phyloP scores from a whole-genome alignment of 1,140 invertebrate species.

The Atta colombica region DNA sequence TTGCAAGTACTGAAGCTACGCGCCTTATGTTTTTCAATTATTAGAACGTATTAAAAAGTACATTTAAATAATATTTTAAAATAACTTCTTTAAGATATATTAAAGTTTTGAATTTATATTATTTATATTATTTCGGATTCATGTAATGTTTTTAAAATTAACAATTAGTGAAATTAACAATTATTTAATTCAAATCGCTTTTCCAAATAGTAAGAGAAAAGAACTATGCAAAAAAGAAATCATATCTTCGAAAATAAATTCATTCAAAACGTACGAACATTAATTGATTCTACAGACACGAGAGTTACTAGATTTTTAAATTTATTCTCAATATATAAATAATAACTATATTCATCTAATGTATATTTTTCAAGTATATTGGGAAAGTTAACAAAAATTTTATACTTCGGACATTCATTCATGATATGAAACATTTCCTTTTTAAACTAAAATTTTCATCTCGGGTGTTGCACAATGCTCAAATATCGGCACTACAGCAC shows the following conservation, averaged over 20 bases:
- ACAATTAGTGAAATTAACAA: background rate
- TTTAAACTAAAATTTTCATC: constrained; percentile 7
- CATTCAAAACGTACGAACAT: background rate
- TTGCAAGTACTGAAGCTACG: background rate
- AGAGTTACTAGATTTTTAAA: background rate
- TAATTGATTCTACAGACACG: background rate
- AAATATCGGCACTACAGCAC: background rate
- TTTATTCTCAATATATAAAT: too few species aligned
- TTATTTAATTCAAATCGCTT: background rate
- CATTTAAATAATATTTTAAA: background rate
- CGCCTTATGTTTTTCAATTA: background rate
- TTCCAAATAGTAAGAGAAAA: background rate
- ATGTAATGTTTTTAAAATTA: background rate
- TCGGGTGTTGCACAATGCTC: background rate
- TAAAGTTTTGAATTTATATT: background rate
- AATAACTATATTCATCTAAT: background rate
- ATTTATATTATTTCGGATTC: too few species aligned
- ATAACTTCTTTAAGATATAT: background rate
- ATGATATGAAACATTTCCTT: background rate
- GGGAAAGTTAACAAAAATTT: background rate
- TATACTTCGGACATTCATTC: background rate
- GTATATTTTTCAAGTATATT: background rate
- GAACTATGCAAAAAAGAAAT: background rate
- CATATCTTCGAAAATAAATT: background rate
- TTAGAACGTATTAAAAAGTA: background rate